These are phyloP conservation scores for Coleophora flavipennella DNA, from an alignment of 2,888 invertebrate genomes.

Conservation along the genomic window DNA sequence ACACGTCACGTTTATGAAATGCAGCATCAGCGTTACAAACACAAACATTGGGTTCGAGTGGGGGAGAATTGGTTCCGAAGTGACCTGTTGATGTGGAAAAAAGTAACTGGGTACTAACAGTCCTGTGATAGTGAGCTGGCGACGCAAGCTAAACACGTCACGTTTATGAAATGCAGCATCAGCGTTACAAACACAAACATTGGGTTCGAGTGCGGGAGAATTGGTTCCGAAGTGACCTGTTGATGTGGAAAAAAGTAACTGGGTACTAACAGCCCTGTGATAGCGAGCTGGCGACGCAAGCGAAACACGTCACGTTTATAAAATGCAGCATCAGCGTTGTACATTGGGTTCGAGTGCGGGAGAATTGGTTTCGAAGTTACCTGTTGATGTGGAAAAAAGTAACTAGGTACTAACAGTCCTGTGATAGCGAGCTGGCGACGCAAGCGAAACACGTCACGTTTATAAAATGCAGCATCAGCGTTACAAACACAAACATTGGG, in stretches of 20 bases:
- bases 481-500: no score
- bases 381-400: neutral
- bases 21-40: slow-evolving; percentile 4
- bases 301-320: slow-evolving; percentile 1
- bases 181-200: slow-evolving; percentile 3
- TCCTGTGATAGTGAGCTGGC: slow-evolving; percentile 7
- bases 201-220: no score
- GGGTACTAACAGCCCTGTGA: slow-evolving; percentile 8
- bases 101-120: slow-evolving; percentile 6
- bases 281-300: slow-evolving; percentile 7
- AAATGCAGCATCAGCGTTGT: slow-evolving; percentile 8
- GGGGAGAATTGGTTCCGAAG: neutral
- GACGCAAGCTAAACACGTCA: slow-evolving; percentile 5
- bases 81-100: neutral
- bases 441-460: slow-evolving; percentile 5
- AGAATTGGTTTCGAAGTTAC: neutral
- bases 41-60: slow-evolving; percentile 2
- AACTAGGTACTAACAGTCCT: slow-evolving; percentile 9
- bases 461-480: slow-evolving; percentile 6
- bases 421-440: slow-evolving; percentile 5
- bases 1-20: slow-evolving; percentile 3
- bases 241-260: no score
- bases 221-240: no score
- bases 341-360: neutral
- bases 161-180: slow-evolving; percentile 4